Conservation (phyloP, 2,888 invertebrate genomes). For the Agrochola litura region DNA sequence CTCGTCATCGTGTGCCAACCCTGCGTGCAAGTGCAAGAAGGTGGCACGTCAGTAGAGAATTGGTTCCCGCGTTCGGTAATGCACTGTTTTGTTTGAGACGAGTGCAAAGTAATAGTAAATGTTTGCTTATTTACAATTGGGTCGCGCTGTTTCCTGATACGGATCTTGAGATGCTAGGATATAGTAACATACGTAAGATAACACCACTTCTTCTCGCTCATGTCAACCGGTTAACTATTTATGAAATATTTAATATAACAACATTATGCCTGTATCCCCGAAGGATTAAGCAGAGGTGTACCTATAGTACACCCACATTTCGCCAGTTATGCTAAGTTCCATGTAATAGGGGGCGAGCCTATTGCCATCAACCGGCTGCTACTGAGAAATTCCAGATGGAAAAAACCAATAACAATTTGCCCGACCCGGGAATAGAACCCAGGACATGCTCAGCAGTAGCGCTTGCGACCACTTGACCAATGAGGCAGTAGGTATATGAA, state of each 20-base stretch:
- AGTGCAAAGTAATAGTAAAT: conserved; percentile 51
- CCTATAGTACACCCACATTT: no score
- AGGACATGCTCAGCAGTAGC: no score
- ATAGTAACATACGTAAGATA: conserved; percentile 7
- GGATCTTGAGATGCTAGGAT: neutral
- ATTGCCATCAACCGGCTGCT: no score
- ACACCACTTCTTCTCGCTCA: neutral
- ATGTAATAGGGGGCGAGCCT: no score
- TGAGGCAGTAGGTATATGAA: no score
- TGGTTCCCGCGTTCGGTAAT: conserved; percentile 59
- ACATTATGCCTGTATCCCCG: no score
- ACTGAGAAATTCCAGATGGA: no score
- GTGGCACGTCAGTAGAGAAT: conserved; percentile 42
- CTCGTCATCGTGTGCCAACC: conserved; percentile 17
- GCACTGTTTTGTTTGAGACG: conserved; percentile 52
- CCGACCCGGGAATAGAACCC: no score
- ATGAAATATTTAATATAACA: neutral
- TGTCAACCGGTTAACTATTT: neutral
- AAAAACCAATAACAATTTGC: no score
- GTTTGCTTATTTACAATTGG: conserved; percentile 44
- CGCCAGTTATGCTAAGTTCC: no score
- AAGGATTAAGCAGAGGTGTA: no score
- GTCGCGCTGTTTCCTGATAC: conserved; percentile 17
- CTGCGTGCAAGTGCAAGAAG: conserved; percentile 43
- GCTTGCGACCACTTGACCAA: no score